phyloP scores from a whole-genome alignment of 2,797 vertebrate genomes.

The Fratercula arctica region DNA sequence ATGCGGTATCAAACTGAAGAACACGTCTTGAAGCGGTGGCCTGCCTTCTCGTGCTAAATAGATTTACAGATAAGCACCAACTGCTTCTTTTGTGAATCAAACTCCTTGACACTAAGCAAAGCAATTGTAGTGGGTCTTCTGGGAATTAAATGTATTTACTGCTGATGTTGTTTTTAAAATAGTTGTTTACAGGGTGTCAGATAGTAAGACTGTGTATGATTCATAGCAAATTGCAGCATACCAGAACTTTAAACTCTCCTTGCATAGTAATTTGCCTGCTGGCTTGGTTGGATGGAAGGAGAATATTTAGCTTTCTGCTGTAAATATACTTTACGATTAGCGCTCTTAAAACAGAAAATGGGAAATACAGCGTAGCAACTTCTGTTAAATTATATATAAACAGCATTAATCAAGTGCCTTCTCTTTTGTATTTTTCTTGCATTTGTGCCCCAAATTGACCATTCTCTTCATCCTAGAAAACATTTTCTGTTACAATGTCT shows the following conservation, averaged over 20 bases:
- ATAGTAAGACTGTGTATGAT: constrained; percentile 23
- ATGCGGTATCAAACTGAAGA: background rate
- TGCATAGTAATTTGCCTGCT: constrained; percentile 3
- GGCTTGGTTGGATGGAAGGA: background rate
- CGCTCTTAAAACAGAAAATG: constrained; percentile 2
- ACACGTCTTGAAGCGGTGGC: background rate
- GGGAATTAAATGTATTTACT: constrained; percentile 49
- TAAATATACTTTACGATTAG: constrained; percentile 8
- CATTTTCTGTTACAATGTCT: background rate
- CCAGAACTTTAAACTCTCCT: constrained; percentile 10
- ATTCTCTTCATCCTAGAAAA: background rate
- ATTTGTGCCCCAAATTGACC: background rate
- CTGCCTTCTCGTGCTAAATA: background rate
- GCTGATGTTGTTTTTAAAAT: constrained; percentile 41
- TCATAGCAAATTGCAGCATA: constrained; percentile 3
- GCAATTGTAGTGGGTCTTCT: constrained; percentile 5
- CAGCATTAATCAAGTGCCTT: background rate
- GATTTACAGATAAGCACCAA: background rate
- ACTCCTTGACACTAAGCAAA: constrained; percentile 16
- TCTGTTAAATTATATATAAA: background rate
- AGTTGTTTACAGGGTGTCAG: constrained; percentile 28
- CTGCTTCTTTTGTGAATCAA: constrained; percentile 20
- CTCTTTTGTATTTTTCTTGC: background rate
- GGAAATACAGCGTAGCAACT: background rate
- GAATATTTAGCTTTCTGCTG: constrained; percentile 34